These are phyloP conservation scores for Smittia aterrima DNA, from an alignment of 2,888 invertebrate species.

Conservation along the genomic window DNA sequence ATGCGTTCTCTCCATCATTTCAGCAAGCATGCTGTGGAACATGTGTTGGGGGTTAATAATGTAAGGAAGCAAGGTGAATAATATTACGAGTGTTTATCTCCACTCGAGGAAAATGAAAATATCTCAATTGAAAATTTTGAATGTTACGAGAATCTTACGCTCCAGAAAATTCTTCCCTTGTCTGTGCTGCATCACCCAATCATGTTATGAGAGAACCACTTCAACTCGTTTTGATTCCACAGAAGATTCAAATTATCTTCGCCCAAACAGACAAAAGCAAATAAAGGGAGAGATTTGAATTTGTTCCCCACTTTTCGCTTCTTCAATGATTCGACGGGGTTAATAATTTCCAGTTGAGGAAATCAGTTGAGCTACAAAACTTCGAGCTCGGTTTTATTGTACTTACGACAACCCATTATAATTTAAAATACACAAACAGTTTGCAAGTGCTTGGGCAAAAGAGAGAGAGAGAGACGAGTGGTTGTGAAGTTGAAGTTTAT, in stretches of 20 bases:
- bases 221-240: not conserved
- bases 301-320: not conserved
- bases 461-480: not conserved
- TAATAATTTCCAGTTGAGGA: not conserved
- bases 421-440: not conserved
- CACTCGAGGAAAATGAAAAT: not conserved
- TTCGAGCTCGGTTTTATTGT: not conserved
- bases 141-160: not conserved
- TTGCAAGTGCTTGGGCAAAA: not conserved
- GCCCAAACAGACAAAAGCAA: not conserved
- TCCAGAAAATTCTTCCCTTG: not conserved
- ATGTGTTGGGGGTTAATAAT: not conserved
- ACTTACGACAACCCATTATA: too few species aligned
- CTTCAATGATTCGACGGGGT: not conserved
- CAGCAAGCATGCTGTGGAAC: too few species aligned
- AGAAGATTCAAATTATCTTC: slow-evolving; percentile 3
- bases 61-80: not conserved
- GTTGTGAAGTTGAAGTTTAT: slow-evolving; percentile 11
- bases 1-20: too few species aligned
- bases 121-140: not conserved
- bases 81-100: not conserved
- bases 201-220: not conserved
- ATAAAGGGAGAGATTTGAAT: too few species aligned
- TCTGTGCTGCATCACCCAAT: not conserved
- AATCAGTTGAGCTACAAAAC: not conserved